Evolutionary conservation across 2,113 vertebrate genomes (phyloP).

Genomic region (Hoplias malabaricus): DNA sequence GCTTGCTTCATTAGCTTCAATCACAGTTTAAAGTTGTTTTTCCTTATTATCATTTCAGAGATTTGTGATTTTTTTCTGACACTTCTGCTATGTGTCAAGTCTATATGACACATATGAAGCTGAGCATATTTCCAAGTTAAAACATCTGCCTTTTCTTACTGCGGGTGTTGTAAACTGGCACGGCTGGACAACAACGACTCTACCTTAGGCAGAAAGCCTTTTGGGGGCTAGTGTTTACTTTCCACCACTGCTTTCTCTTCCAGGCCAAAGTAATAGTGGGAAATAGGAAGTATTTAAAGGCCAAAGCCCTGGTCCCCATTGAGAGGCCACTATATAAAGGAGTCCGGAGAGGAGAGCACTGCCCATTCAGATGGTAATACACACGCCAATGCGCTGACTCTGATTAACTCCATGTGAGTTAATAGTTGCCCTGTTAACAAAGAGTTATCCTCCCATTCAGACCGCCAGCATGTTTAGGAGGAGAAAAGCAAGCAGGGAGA

Average conservation of each 20-base stretch:
- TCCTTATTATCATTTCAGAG: no score
- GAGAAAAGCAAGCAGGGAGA: conserved; percentile 49
- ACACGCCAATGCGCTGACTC: conserved; percentile 87
- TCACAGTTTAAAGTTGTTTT: no score
- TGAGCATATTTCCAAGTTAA: not conserved
- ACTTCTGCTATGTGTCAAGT: no score
- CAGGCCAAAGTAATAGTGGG: conserved; percentile 51
- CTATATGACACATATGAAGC: no score
- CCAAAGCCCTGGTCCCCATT: conserved; percentile 75
- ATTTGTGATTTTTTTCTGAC: no score
- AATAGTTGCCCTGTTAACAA: conserved; percentile 92
- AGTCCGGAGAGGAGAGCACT: conserved; percentile 81
- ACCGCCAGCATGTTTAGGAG: conserved; percentile 78
- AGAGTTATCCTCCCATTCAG: conserved; percentile 90
- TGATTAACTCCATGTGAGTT: conserved; percentile 98
- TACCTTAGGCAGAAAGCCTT: conserved; percentile 12
- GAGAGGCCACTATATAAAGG: conserved; percentile 83
- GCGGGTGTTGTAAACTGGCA: not conserved
- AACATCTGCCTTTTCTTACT: not conserved
- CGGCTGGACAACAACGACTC: not conserved
- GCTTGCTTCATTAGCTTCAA: no score
- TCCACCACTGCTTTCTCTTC: conserved; percentile 37
- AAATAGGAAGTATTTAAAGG: conserved; percentile 85
- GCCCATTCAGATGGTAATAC: conserved; percentile 95
- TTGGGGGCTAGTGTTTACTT: conserved; percentile 41